phyloP scores from a whole-genome alignment of 2,113 vertebrate species.

The Paradisaea rubra region DNA sequence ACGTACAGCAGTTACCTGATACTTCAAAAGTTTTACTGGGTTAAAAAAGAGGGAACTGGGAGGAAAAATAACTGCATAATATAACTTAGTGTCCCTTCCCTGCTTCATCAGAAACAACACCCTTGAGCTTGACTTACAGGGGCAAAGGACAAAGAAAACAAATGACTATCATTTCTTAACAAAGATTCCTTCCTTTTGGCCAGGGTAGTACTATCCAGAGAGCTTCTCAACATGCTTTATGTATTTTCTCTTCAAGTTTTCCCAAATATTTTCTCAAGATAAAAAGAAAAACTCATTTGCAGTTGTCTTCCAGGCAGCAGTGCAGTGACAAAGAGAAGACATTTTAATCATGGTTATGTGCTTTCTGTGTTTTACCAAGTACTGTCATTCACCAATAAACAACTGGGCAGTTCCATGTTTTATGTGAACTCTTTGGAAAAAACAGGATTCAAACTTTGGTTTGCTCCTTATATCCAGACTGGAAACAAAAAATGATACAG shows the following conservation, averaged over 20 bases:
- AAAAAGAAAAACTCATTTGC: neutral
- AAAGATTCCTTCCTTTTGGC: neutral
- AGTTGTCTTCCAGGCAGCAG: neutral
- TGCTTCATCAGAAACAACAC: neutral
- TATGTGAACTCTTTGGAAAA: neutral
- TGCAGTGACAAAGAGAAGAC: neutral
- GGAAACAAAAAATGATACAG: neutral
- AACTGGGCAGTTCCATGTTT: neutral
- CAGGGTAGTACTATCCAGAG: neutral
- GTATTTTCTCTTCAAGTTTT: neutral
- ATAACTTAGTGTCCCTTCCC: neutral
- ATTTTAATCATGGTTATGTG: neutral
- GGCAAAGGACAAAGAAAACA: neutral
- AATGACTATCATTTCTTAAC: neutral
- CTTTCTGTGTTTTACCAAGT: neutral
- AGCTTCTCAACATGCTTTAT: neutral
- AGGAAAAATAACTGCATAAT: neutral
- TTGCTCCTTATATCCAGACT: neutral
- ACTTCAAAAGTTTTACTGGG: neutral
- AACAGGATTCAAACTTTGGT: neutral
- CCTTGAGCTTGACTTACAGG: neutral
- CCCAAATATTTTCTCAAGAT: neutral
- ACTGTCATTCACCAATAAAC: neutral
- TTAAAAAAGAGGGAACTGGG: neutral
- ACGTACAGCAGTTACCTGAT: neutral